Evolutionary conservation across 2,797 vertebrate species (phyloP), one percentile per base, ranked within the genome.

Genomic region (Hemibagrus guttatus): DNA sequence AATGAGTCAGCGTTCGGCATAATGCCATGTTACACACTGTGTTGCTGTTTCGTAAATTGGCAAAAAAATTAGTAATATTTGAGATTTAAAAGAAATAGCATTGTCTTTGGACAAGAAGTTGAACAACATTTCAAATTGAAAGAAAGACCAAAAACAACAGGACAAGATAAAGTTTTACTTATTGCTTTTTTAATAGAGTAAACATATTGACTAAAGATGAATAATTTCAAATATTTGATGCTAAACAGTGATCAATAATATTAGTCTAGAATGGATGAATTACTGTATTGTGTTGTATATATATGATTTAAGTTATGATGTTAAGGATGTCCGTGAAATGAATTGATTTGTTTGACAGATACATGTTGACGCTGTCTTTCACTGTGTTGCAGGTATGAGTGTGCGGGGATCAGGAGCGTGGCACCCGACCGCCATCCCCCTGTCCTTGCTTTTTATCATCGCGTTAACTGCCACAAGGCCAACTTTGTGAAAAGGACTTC

Each of bases 351-450:
- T 76, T 66, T 85, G 21, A 66, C 46, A 19, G 79, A 52, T 28
- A 68, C 46, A 49, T 71, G 17, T 59, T 59, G 52, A 64, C 2
- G 7, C n/a, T 82, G 16, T 85, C 82, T 46, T 39, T 19, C 31
- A 31, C 90, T 93, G 90, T 90, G 19, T 94, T 94, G 1, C 93
- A 98, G 97, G 94, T 96, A 97, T 97, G 96, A 97, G 97, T 52
- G 97, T 97, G 71, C 95, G 94, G 71, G 98, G 97, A 84, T 97
- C 96, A 11, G 92, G 93, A n/a, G 94, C 95, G 26, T 91, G 95
- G 85, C 89, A 93, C 63, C 88, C 90, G 28, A 93, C 80, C 72
- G 80, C 90, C 89, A 93, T 93, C 87, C 91, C 92, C 21, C 31
- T 94, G 54, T 94, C 92, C 81, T 91, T 95, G 91, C 93, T 95